Percentiles rank a stretch among this genome's conserved stretches.
Evolutionary conservation across 2,888 invertebrate genomes (phyloP).

Genomic region (Scelioninae gen. 1): DNA sequence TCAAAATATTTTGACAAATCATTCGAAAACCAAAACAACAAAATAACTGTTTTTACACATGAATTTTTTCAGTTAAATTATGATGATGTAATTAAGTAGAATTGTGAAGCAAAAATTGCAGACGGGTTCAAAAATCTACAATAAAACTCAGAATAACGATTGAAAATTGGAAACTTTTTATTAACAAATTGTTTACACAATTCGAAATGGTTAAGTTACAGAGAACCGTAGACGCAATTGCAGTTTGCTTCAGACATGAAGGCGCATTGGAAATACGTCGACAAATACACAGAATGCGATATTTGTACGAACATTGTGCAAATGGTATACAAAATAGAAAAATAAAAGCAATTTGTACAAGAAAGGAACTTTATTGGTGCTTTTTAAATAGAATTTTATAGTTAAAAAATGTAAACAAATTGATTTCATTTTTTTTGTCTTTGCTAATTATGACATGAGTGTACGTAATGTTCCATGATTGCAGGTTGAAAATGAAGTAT

Average conservation of each 20-base stretch:
- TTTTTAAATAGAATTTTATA: not conserved
- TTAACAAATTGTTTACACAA: conserved; percentile 71
- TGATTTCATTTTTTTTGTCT: not conserved
- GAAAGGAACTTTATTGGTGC: not conserved
- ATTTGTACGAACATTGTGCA: conserved; percentile 6
- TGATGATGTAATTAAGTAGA: conserved; percentile 11
- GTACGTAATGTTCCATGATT: not conserved
- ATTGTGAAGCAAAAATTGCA: conserved; percentile 30
- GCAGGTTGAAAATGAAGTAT: conserved; percentile 22
- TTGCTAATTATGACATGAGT: not conserved
- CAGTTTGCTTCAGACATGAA: not conserved
- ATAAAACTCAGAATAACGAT: conserved; percentile 75
- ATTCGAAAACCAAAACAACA: conserved; percentile 42
- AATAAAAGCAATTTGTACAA: not conserved
- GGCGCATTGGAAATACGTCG: conserved; percentile 4
- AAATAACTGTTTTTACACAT: not conserved
- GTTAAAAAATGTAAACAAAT: not conserved
- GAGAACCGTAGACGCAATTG: conserved; percentile 9
- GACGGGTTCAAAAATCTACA: conserved; percentile 78
- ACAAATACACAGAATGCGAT: not conserved
- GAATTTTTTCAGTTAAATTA: not conserved
- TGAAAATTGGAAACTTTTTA: conserved; percentile 72
- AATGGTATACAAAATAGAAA: conserved; percentile 5
- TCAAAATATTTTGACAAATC: too few relatives aligned
- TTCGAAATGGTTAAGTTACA: conserved; percentile 59